phyloP scores from a whole-genome alignment of 2,113 vertebrate genomes.

The Crocuta crocuta region DNA sequence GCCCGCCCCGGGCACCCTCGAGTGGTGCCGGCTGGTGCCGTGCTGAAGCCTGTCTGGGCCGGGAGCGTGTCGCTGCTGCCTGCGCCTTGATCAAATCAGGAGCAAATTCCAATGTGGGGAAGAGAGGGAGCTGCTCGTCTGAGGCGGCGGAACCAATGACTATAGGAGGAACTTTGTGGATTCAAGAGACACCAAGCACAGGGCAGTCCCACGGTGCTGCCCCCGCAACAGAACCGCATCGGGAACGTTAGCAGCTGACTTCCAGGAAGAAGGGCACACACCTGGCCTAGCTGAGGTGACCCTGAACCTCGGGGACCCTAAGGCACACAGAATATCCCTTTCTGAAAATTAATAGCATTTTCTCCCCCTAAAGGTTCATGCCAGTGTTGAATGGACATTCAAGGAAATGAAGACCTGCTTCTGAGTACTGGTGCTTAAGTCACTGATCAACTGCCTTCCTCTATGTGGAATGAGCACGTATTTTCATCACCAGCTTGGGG shows the following conservation, averaged over 20 bases:
- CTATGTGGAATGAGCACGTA: neutral
- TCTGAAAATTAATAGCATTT: neutral
- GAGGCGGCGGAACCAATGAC: constrained; percentile 18
- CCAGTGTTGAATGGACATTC: neutral
- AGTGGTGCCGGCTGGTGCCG: neutral
- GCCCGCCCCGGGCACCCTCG: neutral
- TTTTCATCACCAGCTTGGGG: neutral
- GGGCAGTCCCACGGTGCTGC: neutral
- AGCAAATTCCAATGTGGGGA: constrained; percentile 14
- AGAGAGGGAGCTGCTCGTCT: neutral
- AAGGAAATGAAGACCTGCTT: neutral
- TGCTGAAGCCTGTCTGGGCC: constrained; percentile 37
- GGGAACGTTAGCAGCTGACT: neutral
- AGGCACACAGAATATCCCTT: neutral
- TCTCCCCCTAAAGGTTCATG: neutral
- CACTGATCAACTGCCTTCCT: neutral
- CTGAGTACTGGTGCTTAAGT: neutral
- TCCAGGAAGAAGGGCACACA: neutral
- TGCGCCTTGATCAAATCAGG: neutral
- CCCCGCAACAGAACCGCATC: neutral
- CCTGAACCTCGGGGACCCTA: neutral
- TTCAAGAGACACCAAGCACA: neutral
- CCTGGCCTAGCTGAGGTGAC: neutral
- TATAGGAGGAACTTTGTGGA: neutral
- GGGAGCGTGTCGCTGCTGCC: neutral